A percentile compares a stretch with the other conserved stretches of the same genome.
phyloP scores from a whole-genome alignment of 2,797 vertebrate genomes.

The Megaceryle alcyon region DNA sequence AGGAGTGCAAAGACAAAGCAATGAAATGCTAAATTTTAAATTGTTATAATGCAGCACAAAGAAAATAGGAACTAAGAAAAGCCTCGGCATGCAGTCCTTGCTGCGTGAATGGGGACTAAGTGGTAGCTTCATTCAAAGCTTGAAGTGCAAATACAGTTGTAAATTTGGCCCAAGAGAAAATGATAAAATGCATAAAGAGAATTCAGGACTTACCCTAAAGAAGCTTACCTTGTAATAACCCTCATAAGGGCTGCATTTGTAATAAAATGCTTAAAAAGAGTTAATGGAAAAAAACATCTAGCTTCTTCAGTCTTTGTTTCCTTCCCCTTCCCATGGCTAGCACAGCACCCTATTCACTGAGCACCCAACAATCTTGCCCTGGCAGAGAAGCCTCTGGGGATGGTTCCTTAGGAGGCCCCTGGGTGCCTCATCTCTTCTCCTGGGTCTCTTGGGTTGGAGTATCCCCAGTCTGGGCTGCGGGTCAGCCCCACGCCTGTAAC shows the following conservation, averaged over 20 bases:
- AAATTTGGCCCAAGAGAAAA: not conserved
- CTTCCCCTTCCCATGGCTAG: not conserved
- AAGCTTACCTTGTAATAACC: slow-evolving; percentile 32
- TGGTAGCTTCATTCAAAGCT: not conserved
- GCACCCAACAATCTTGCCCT: not conserved
- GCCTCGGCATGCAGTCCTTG: not conserved
- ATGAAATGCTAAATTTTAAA: not conserved
- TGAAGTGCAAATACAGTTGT: not conserved
- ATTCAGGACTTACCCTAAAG: not conserved
- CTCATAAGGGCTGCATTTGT: not conserved
- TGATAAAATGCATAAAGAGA: not conserved
- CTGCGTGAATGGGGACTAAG: not conserved
- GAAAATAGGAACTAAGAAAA: not conserved
- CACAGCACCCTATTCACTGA: not conserved
- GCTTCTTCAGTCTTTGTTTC: not conserved
- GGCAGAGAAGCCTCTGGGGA: not conserved
- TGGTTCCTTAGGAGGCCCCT: not conserved
- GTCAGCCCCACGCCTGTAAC: not conserved
- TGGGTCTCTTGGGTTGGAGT: not conserved
- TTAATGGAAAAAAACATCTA: accelerated
- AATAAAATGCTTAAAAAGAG: not conserved
- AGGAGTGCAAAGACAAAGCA: not conserved
- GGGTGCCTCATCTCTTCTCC: not conserved
- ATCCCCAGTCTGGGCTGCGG: not conserved
- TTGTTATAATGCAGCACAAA: not conserved